These are phyloP conservation scores for Chaetodon auriga DNA, from an alignment of 2,113 vertebrate species.

Conservation along the genomic window DNA sequence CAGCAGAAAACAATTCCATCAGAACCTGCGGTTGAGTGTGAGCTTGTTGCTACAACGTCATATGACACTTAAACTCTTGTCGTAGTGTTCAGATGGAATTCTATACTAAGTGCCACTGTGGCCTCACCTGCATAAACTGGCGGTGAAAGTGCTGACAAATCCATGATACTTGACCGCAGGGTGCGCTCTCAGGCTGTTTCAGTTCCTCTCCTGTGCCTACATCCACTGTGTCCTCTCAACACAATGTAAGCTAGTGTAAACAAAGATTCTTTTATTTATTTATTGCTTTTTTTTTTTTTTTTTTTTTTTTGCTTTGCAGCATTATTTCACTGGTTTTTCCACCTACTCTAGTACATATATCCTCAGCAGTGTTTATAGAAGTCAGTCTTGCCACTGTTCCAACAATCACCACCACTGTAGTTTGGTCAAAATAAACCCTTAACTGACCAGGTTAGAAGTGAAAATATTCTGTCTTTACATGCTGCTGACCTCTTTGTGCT, in stretches of 20 bases:
- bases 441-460: too few species aligned
- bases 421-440: too few species aligned
- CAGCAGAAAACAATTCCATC: not conserved
- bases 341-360: not conserved
- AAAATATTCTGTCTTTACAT: too few species aligned
- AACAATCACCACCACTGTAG: too few species aligned
- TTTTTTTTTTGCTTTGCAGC: not conserved
- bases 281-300: not conserved
- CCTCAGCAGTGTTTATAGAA: not conserved
- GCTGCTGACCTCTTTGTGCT: too few species aligned
- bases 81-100: not conserved
- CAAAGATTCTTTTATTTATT: not conserved
- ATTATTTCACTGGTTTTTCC: not conserved
- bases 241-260: not conserved
- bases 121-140: not conserved
- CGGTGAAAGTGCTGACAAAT: constrained; percentile 8
- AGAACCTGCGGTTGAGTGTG: not conserved
- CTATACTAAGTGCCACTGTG: not conserved
- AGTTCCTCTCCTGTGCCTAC: not conserved
- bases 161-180: constrained; percentile 14
- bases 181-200: not conserved
- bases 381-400: not conserved
- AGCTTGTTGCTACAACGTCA: not conserved
- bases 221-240: not conserved
- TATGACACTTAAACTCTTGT: not conserved